Evolutionary conservation across 2,888 invertebrate genomes (phyloP), one percentile per base, ranked within the genome.

Genomic region (Corythucha ciliata): DNA sequence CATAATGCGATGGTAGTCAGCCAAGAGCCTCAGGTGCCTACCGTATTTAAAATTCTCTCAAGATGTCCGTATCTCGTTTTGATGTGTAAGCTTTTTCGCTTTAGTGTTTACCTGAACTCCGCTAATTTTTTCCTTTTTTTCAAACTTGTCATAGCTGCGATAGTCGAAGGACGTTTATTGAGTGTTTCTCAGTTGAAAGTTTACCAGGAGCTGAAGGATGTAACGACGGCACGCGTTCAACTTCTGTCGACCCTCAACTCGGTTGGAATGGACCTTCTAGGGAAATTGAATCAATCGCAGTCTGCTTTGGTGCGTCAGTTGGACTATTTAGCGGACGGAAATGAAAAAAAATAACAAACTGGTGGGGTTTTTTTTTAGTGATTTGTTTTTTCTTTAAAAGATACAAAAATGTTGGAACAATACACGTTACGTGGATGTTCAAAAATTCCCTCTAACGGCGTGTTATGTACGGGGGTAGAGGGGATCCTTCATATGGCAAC

Each of bases 21-120:
- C 36, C 74, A 78, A 48, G 78, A 83, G 41, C 72, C 76, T 26
- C 75, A 78, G 62, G 73, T 80, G 29, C 66, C 67, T 8, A 72
- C 74, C 59, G 64, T 88, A 62, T 65, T 82, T 29, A 80, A 78
- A 65, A 73, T 81, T 34, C 66, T 79, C 4, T 83, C 78, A 54
- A 85, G 80, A 64, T 73, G 78, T 56, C 83, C 83, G 1, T 79
- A 83, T 64, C 68, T 84, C 62, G 66, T 81, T 58, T 69, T 88
- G 18, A 66, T 89, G 67, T 83, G 84, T 76, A 67, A 63, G 65
- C 63, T 42, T 49, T 25, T 22, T 21, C 53, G 47, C 18, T 33
- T 39, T 12, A 18, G 10, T 10, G 8, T 18, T 24, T 7, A 7
- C 14, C 10, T 40, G 16, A 6, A 18, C 16, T 36, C 14, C 7